Evolutionary conservation across 2,797 vertebrate species (phyloP), one percentile per base, ranked within the genome.

Genomic region (Parauchenoglanis punctatus): DNA sequence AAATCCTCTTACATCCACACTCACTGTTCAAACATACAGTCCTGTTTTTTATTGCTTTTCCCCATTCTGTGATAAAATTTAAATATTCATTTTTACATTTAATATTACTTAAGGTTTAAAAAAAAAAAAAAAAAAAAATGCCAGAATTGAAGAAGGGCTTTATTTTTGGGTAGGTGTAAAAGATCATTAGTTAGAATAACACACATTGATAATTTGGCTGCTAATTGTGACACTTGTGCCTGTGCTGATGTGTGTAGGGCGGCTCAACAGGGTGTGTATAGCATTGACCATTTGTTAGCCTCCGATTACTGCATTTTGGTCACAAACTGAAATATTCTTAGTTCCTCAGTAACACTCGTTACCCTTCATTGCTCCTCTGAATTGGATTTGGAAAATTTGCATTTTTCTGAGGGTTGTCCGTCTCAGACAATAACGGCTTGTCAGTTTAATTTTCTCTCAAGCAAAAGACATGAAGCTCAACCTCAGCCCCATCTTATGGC

Each of bases 371-470:
- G 11, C 63, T 13, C 7, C 12, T 28, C 63, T 68, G 28, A 68
- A 59, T 6, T 35, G 13, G 5, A 31, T 68, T 31, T 31, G 28
- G 13, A 31, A 31, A 68, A 31, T 67, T 0, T 1, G 12, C 28
- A 67, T 70, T 70, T 70, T 70, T 17, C 65, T 40, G 67, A 40
- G 25, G 10, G 61, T 3, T 76, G 12, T 76, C 46, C 0, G 3
- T 76, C 15, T 77, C 12, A 35, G 25, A 81, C 23, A 46, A 72
- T 11, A n/a, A 20, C 12, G 18, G 7, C 25, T 72, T 86, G 25
- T 72, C 76, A 52, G 2, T 77, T 54, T 65, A 4, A 85, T 68
- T 87, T 75, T 75, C n/a, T 61, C 35, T 49, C 40, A 49, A 49
- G 46, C 35, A 73, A 49, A 49, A 6, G 25, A 75, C 59, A 61